These are phyloP conservation scores for Apamea sordens DNA, from an alignment of 2,888 invertebrate genomes.

Conservation along the genomic window DNA sequence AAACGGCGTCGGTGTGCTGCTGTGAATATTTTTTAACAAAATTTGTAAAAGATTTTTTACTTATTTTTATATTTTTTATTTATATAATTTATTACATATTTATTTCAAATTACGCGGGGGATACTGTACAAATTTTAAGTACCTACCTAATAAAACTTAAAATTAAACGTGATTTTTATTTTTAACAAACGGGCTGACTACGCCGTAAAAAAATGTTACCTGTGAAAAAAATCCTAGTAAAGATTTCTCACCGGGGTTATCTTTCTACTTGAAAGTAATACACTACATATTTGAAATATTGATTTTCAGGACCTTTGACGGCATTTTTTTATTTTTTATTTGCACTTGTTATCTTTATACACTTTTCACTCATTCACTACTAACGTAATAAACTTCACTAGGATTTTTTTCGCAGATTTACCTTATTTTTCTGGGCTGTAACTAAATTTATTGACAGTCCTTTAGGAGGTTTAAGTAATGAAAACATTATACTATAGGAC, in stretches of 20 bases:
- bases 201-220: neutral
- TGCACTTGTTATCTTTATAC: neutral
- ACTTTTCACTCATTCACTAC: too few relatives aligned
- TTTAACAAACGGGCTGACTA: neutral
- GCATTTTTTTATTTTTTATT: neutral
- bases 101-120: slow-evolving; percentile 59
- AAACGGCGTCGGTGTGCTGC: slow-evolving; percentile 68
- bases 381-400: too few relatives aligned
- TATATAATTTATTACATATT: slow-evolving; percentile 74
- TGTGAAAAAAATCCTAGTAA: neutral
- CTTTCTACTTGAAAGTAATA: neutral
- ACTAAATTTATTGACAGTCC: neutral
- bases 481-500: neutral
- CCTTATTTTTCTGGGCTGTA: neutral
- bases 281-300: neutral
- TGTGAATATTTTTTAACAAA: slow-evolving; percentile 65
- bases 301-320: neutral
- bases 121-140: slow-evolving; percentile 64
- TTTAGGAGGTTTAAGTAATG: neutral
- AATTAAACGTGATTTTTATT: slow-evolving; percentile 46
- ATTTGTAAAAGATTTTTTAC: slow-evolving; percentile 70
- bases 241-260: neutral
- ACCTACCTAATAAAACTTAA: slow-evolving; percentile 67
- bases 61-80: slow-evolving; percentile 70
- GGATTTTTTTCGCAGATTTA: neutral